These are phyloP conservation scores for Labrus mixtus DNA, from an alignment of 2,113 vertebrate genomes.

Conservation along the genomic window DNA sequence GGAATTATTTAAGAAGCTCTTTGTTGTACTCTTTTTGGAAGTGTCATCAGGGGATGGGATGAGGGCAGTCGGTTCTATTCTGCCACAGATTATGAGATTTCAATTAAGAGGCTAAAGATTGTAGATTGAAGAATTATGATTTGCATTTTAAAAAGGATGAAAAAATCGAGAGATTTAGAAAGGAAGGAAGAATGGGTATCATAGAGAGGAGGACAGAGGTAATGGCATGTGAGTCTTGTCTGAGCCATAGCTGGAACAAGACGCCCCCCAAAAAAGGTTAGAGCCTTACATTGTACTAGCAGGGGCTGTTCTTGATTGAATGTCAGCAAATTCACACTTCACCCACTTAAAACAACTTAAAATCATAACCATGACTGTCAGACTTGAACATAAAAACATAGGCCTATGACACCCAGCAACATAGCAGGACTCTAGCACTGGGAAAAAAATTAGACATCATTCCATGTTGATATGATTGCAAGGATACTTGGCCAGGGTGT, in stretches of 20 bases:
- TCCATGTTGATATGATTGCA: too few relatives aligned
- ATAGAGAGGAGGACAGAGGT: neutral
- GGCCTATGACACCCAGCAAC: too few relatives aligned
- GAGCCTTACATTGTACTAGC: too few relatives aligned
- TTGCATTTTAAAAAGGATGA: slow-evolving; percentile 43
- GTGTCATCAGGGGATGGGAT: slow-evolving; percentile 55
- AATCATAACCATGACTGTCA: too few relatives aligned
- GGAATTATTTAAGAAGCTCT: slow-evolving; percentile 82
- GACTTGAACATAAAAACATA: too few relatives aligned
- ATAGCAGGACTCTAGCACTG: too few relatives aligned
- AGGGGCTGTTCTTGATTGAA: too few relatives aligned
- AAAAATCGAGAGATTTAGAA: slow-evolving; percentile 30
- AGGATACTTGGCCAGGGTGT: neutral
- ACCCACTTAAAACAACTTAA: too few relatives aligned
- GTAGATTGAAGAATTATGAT: slow-evolving; percentile 67
- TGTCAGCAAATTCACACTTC: too few relatives aligned
- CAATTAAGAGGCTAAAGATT: slow-evolving; percentile 79
- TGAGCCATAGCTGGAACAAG: too few relatives aligned
- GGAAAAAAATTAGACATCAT: too few relatives aligned
- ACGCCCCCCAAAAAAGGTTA: too few relatives aligned
- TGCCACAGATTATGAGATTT: slow-evolving; percentile 73
- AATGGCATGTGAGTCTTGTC: neutral
- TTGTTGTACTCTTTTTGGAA: slow-evolving; percentile 72
- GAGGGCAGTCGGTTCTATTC: slow-evolving; percentile 54
- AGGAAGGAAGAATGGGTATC: neutral